Conservation (phyloP, 1,140 invertebrate species). For the Bombus waltoni region DNA sequence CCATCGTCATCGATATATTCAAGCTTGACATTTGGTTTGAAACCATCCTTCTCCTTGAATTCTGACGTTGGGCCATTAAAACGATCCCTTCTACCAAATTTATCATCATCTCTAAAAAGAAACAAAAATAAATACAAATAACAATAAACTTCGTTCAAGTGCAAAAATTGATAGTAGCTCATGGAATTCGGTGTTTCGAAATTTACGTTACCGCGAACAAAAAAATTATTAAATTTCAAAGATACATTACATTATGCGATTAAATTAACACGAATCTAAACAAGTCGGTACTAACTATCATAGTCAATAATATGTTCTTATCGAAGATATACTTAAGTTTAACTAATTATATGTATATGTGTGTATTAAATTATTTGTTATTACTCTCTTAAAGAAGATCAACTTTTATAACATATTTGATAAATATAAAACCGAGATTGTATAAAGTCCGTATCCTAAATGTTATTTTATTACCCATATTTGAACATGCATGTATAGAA, state of each 20-base stretch:
- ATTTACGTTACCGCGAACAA: slow-evolving; percentile 44
- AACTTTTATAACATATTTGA: neutral
- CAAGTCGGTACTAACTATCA: slow-evolving; percentile 20
- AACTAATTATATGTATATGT: neutral
- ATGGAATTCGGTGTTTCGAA: slow-evolving; percentile 63
- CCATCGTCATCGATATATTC: slow-evolving; percentile 99
- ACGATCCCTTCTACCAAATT: slow-evolving; percentile 89
- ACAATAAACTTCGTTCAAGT: neutral
- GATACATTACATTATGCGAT: slow-evolving; percentile 65
- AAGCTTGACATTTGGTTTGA: slow-evolving; percentile 97
- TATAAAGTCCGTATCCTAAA: neutral
- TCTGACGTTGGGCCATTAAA: slow-evolving; percentile 94
- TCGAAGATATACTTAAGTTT: neutral
- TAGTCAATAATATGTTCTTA: neutral
- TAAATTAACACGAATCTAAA: slow-evolving; percentile 54
- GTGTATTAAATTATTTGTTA: neutral
- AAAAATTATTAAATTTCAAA: slow-evolving; percentile 17
- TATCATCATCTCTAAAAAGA: slow-evolving; percentile 90
- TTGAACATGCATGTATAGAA: slow-evolving; percentile 26
- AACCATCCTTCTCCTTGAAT: slow-evolving; percentile 96
- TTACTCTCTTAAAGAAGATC: neutral
- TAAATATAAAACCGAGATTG: neutral
- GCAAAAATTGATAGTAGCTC: slow-evolving; percentile 33
- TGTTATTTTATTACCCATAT: neutral
- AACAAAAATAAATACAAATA: slow-evolving; percentile 41